Base-by-base conservation (phyloP, 2,888 invertebrate genomes). In the Amphipyra tragopoginis region DNA sequence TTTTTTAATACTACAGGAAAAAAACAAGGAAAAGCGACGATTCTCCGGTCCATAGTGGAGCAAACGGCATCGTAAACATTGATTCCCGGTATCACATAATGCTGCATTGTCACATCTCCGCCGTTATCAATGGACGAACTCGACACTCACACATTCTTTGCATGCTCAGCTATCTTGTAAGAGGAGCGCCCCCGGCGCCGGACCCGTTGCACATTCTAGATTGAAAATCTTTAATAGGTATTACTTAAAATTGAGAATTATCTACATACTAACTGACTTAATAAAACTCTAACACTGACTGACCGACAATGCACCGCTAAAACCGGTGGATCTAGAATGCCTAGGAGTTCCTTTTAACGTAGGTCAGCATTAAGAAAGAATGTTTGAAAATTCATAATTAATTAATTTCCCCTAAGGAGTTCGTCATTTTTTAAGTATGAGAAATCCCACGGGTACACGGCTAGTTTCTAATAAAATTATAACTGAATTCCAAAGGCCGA, bases 71-170 rank as follows among this genome's bases (percentile, higher is more conserved):
- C 66, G 79, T 70, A 77, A 79, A 79, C 77, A 79, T 48, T 33
- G 60, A 62, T 79, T 79, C 78, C 68, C 65, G 65, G 77, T 79
- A 79, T 68, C 70, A 65, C 63, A 79, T 79, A 78, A 79, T 79
- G 79, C 65, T 51, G 72, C 77, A 77, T 79, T 79, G 78, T 79
- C 56, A 65, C 80, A 79, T 79, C 80, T 78, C 76, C 34, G 50
- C 26, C 65, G 75, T 80, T 79, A 79, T 79, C 79, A 78, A 79
- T 79, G 78, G 45, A 48, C 51, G 68, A 66, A 65, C 60, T 34
- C 61, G 77, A 77, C 56, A 71, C 77, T 63, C 47, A 56, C 68
- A 44, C 75, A 75, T 67, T 67, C 77, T 63, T 70, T 64, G 65
- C 66, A 63, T 53, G 69, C 66, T 65, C 49, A 29, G 29, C 74